These are phyloP conservation scores for Rhabdomys pumilio DNA, from an alignment of 2,797 vertebrate species.

Conservation along the genomic window DNA sequence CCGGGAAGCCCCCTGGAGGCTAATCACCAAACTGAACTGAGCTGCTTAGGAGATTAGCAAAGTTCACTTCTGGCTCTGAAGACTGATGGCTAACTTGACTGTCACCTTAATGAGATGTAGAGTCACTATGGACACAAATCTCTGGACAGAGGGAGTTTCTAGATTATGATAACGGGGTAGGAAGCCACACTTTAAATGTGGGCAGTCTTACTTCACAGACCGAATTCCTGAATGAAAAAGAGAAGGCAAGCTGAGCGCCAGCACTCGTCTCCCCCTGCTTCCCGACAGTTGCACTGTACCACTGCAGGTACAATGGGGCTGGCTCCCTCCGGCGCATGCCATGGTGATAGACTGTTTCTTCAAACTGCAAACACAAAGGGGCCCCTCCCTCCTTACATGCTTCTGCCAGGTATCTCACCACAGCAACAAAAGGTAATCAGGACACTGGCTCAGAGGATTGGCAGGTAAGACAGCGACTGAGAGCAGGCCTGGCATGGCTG, in stretches of 20 bases:
- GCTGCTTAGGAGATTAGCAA: not conserved
- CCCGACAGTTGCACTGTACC: too few relatives aligned
- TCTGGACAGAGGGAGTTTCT: not conserved
- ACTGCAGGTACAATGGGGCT: not conserved
- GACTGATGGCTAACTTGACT: not conserved
- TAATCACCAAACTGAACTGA: not conserved
- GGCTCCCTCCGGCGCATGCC: not conserved
- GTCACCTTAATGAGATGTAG: not conserved
- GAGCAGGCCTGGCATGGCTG: not conserved
- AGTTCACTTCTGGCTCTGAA: not conserved
- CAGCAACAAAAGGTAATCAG: not conserved
- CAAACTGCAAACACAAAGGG: not conserved
- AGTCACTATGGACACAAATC: not conserved
- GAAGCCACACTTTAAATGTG: not conserved
- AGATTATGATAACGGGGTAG: not conserved
- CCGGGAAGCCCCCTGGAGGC: not conserved
- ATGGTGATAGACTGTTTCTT: not conserved
- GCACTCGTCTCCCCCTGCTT: not conserved
- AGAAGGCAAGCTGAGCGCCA: not conserved
- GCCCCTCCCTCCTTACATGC: too few relatives aligned
- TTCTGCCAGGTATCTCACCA: not conserved
- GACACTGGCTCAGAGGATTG: not conserved
- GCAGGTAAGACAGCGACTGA: not conserved
- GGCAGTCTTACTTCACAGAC: not conserved
- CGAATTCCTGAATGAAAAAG: not conserved